Evolutionary conservation across 2,888 invertebrate species (phyloP).

Genomic region (Eubasilissa splendida): DNA sequence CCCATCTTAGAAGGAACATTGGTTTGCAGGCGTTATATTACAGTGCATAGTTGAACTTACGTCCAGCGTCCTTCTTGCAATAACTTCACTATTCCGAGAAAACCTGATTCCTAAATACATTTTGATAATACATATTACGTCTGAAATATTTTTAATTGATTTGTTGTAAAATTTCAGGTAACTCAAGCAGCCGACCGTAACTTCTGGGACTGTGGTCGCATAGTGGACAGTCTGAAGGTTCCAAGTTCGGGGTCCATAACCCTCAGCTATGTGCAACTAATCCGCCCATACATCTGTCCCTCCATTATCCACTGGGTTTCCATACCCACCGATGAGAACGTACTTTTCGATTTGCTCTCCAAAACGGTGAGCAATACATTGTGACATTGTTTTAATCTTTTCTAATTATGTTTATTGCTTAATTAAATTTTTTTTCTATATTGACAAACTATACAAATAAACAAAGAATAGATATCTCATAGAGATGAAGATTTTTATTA

Average conservation of each 20-base stretch:
- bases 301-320: constrained; percentile 70
- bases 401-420: background rate
- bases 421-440: too few species aligned
- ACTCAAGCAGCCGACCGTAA: constrained; percentile 56
- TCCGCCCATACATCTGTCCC: constrained; percentile 67
- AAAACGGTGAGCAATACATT: constrained; percentile 66
- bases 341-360: constrained; percentile 66
- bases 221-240: constrained; percentile 64
- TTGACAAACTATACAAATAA: too few species aligned
- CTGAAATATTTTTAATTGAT: background rate
- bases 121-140: too few species aligned
- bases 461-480: too few species aligned
- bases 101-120: too few species aligned
- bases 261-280: constrained; percentile 60
- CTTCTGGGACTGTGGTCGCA: constrained; percentile 70
- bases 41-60: too few species aligned
- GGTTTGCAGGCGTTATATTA: too few species aligned
- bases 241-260: constrained; percentile 64
- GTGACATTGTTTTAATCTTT: background rate
- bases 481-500: too few species aligned
- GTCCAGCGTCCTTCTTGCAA: too few species aligned
- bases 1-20: too few species aligned
- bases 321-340: constrained; percentile 68
- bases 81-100: too few species aligned
- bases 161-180: constrained; percentile 19